Base-by-base conservation (phyloP, 2,888 invertebrate genomes). In the Maniola hyperantus region DNA sequence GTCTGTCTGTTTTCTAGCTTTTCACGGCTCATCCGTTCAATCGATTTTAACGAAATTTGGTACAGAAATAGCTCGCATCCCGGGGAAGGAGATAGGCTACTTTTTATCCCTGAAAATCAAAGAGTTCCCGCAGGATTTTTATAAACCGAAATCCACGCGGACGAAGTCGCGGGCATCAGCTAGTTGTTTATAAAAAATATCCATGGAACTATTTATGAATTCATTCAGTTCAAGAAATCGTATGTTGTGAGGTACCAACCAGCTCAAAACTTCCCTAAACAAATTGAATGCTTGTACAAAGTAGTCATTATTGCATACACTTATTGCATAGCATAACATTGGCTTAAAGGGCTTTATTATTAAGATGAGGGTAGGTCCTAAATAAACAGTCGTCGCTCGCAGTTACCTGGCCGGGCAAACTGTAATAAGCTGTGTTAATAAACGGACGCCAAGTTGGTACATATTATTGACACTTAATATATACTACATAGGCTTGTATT, bases 311-410 rank as follows among this genome's bases (percentile, higher is more conserved):
- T 59, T 62, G 58, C 46, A 64, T 67, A 62, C 60, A 65, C 50
- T 59, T 64, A 71, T 65, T 64, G 54, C 39, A 18, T 46, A 65
- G 64, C 53, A 51, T 50, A 26, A 64, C 50, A 63, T 55, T 71
- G 68, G 71, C 71, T 70, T 69, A 36, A 69, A 75, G 72, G 72
- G 71, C 72, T 73, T 70, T 72, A 68, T 71, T 71, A 75, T 74
- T 76, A 74, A 69, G 72, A 72, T 65, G 71, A 68, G 69, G 65
- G 63, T 51, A 54, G 60, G 59, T 72, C 75, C 76, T 76, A 75
- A 75, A 70, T 64, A 71, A 76, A 76, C 75, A 68, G 18, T 39
- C 60, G 63, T 46, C 64, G 39, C 64, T 11, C 48, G 44, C 61
- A 39, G 64, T 62, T 66, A 65, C 67, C 64, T 69, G 73, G 71